phyloP scores from a whole-genome alignment of 1,140 invertebrate genomes.

The Daktulosphaira vitifoliae region DNA sequence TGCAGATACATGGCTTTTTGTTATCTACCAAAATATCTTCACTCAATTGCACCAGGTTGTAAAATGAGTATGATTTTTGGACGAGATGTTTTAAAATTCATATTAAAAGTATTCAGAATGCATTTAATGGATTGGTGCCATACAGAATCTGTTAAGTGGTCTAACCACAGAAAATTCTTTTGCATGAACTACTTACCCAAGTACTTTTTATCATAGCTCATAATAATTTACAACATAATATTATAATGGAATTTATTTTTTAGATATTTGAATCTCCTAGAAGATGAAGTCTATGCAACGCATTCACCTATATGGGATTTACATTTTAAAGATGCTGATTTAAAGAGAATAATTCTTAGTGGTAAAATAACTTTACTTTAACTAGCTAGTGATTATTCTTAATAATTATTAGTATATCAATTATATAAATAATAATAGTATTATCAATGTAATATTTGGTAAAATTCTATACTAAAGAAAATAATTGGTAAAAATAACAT shows the following conservation, averaged over 20 bases:
- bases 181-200: conserved; percentile 1
- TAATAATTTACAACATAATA: not conserved
- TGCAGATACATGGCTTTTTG: conserved; percentile 14
- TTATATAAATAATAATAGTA: not conserved
- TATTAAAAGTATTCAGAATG: conserved; percentile 21
- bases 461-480: not conserved
- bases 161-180: not conserved
- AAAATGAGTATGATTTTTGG: conserved; percentile 27
- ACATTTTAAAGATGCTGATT: conserved; percentile 56
- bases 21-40: not conserved
- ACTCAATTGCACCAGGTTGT: not conserved
- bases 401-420: not conserved
- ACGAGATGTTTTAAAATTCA: conserved; percentile 13
- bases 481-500: not conserved
- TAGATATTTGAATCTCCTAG: conserved; percentile 76
- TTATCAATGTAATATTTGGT: not conserved
- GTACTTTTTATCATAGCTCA: not conserved
- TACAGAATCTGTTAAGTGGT: not conserved
- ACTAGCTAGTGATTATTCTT: not conserved
- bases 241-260: conserved; percentile 16
- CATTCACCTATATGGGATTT: conserved; percentile 90
- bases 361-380: conserved; percentile 1
- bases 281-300: conserved; percentile 75
- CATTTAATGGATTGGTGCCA: conserved; percentile 13
- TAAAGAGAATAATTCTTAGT: conserved; percentile 13